Base-by-base conservation (phyloP, 2,113 vertebrate genomes). In the Upupa epops region DNA sequence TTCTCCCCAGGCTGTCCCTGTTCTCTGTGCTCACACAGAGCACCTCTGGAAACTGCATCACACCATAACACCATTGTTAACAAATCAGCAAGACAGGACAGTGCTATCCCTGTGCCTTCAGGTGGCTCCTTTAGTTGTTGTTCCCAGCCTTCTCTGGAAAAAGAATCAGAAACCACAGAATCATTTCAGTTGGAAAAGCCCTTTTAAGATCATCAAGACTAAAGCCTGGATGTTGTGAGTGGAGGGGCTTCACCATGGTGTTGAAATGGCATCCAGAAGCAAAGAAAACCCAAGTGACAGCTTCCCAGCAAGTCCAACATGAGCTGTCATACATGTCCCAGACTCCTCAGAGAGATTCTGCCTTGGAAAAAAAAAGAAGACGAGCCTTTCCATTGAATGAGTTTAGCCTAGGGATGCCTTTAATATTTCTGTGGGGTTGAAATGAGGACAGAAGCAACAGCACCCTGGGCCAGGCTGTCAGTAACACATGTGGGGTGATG, bases 381-480 rank as follows among this genome's bases (percentile, higher is more conserved):
- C 1, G 24, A 54, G 69, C 8, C 2, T 92, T 60, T 61, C 13
- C 15, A 3, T 17, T 18, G 17, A 18, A 36, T 2, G 19, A 36
- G 5, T 46, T 78, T 21, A 16, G 32, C 32, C 19, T 26, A 2
- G 48, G 55, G 11, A 52, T 5, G 4, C 46, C 37, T n/a, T 37
- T 10, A n/a, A 3, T 2, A 1, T 16, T 73, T 28, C 51, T 0
- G 1, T 36, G 52, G 40, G 12, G 15, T 7, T 37, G 40, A 8
- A 25, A 56, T 3, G 17, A 75, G 29, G 65, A 29, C 26, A 55
- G 51, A 4, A 68, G 34, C 2, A 13, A 14, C 65, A 46, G 49
- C 34, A 13, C 0, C 40, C 83, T 16, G 45, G 46, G 20, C 40
- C 63, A 45, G 51, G 70, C 22, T 45, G 56, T 32, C 66, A 40